Evolutionary conservation across 92 coral and sea anemone genomes (phyloP).

Genomic region (Porites cylindrica): DNA sequence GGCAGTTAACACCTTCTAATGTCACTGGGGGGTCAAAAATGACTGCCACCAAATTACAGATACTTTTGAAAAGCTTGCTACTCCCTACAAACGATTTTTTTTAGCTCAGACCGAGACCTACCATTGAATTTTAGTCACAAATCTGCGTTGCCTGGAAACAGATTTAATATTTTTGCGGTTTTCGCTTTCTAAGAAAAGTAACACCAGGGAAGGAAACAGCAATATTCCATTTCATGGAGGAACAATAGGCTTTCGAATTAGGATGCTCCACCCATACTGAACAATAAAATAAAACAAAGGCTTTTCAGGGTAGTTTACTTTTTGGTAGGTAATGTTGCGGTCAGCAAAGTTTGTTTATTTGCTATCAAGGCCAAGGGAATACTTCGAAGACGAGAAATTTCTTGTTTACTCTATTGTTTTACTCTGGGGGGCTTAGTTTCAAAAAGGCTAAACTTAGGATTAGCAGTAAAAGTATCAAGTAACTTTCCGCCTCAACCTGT

Average conservation of each 20-base stretch:
- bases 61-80: background rate
- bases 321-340: background rate
- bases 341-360: background rate
- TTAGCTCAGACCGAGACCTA: slow-evolving; percentile 8
- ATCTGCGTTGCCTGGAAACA: slow-evolving; percentile 17
- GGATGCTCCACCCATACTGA: slow-evolving; percentile 46
- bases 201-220: slow-evolving; percentile 29
- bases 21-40: background rate
- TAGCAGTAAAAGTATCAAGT: background rate
- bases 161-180: slow-evolving; percentile 1
- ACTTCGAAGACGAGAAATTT: background rate
- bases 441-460: background rate
- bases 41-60: background rate
- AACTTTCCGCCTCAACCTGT: background rate
- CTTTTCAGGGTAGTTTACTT: slow-evolving; percentile 3
- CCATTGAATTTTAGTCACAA: background rate
- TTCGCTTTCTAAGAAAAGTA: slow-evolving; percentile 24
- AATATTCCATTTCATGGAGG: slow-evolving; percentile 10
- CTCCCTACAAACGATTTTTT: too few species aligned
- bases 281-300: slow-evolving; percentile 9
- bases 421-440: background rate
- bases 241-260: slow-evolving; percentile 25
- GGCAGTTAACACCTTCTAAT: background rate
- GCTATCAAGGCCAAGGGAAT: background rate
- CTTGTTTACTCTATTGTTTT: background rate